These are phyloP conservation scores for Melanocharis versteri DNA, from an alignment of 2,113 vertebrate genomes.

Conservation along the genomic window DNA sequence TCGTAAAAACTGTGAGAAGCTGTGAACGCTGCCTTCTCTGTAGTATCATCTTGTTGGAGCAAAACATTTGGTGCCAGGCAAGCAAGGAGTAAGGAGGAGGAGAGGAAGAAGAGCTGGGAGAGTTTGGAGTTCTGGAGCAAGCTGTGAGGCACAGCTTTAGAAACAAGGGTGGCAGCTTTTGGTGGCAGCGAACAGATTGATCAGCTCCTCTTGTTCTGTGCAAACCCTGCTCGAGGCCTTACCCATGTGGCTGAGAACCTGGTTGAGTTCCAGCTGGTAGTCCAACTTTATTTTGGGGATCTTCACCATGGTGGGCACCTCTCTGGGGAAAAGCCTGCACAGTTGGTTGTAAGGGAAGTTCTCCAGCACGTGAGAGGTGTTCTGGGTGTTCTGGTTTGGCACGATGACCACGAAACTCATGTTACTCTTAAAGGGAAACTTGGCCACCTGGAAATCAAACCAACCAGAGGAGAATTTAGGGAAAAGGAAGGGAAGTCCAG, in stretches of 20 bases:
- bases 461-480: not conserved
- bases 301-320: conserved; percentile 81
- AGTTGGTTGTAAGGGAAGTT: conserved; percentile 79
- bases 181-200: not conserved
- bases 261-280: conserved; percentile 80
- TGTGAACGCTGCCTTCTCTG: not conserved
- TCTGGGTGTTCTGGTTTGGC: conserved; percentile 74
- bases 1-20: not conserved
- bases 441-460: conserved; percentile 81
- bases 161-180: conserved; percentile 28
- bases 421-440: conserved; percentile 84
- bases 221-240: conserved; percentile 46
- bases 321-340: conserved; percentile 74
- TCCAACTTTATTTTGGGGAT: conserved; percentile 89
- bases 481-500: not conserved
- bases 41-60: conserved; percentile 10
- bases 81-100: conserved; percentile 40
- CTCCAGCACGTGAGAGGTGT: conserved; percentile 74
- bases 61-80: conserved; percentile 50
- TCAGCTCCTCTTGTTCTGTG: not conserved
- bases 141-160: conserved; percentile 57
- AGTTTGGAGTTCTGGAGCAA: conserved; percentile 44
- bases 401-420: conserved; percentile 87
- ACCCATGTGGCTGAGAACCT: conserved; percentile 85
- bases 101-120: not conserved